Percentiles rank a stretch among this genome's conserved stretches.
phyloP scores from a whole-genome alignment of 2,888 invertebrate species.

The Tetramorium bicarinatum region DNA sequence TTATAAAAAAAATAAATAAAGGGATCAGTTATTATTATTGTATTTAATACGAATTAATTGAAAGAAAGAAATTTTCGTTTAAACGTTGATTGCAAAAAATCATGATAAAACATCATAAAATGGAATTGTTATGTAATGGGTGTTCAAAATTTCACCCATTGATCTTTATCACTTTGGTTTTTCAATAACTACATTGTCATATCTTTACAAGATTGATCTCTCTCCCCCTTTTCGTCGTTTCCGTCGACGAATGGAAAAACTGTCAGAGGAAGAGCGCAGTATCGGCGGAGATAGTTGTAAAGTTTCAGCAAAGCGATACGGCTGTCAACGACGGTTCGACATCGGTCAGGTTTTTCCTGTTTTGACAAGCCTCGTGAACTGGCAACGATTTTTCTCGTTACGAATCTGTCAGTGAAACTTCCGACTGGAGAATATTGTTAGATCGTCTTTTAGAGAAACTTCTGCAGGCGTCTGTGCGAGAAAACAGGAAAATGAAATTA shows the following conservation, averaged over 20 bases:
- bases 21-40: not conserved
- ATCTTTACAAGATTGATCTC: not conserved
- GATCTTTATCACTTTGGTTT: not conserved
- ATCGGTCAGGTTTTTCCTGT: constrained; percentile 72
- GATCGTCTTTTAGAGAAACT: constrained; percentile 27
- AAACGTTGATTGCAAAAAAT: not conserved
- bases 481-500: not conserved
- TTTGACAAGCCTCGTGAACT: constrained; percentile 60
- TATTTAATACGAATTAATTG: not conserved
- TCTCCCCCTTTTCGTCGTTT: constrained; percentile 10
- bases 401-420: constrained; percentile 48
- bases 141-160: not conserved
- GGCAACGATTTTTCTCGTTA: constrained; percentile 36
- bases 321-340: constrained; percentile 59
- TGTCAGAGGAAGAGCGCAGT: constrained; percentile 10
- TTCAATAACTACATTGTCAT: not conserved
- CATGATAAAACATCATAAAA: not conserved
- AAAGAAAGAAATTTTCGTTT: not conserved
- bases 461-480: not conserved
- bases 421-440: constrained; percentile 34
- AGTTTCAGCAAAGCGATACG: constrained; percentile 65
- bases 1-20: not conserved
- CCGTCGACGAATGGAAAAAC: constrained; percentile 36
- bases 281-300: constrained; percentile 58
- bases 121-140: not conserved